Evolutionary conservation across 1,140 invertebrate genomes (phyloP), one percentile per base, ranked within the genome.

Genomic region (Metaphire vulgaris): DNA sequence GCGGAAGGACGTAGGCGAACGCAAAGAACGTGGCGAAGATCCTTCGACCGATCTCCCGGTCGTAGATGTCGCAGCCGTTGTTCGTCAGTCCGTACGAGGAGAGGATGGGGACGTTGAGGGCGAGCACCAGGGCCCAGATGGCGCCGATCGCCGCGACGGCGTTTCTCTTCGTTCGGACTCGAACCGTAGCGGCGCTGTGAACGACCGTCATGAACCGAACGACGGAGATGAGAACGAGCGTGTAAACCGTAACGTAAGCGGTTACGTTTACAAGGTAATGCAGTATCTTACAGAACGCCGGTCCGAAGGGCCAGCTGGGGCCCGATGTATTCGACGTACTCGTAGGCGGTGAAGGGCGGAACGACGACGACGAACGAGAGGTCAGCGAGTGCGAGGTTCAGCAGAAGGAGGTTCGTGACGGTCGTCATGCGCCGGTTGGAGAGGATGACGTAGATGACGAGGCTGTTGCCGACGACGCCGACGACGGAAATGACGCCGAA

Each of bases 171-270:
- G 76, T 77, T 16, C 72, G 72, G 31, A 74, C 64, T 0, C 16
- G 15, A 1, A 67, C 33, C 33, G 76, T 77, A n/a, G 32, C 30
- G 15, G 33, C 28, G 33, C 72, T 65, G 26, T 72, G 72, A 15
- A 77, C 76, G 32, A 77, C 69, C 30, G 76, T 77, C 72, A 77
- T 34, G 68, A 76, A 77, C 16, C 94, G 90, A 84, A 96, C 94
- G 33, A 96, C 86, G 31, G 93, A 95, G 93, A 97, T 96, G 68
- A 97, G 89, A 0, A 96, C 93, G 31, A 96, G 86, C 0, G 93
- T 96, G 85, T 95, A 96, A n/a, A 96, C 93, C 74, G 92, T 93
- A 2, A 92, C 92, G 80, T 93, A 94, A 0, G 93, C 93, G 2
- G 93, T 95, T 1, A 96, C 93, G 78, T 85, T 83, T 31, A 77